Evolutionary conservation across 2,113 vertebrate genomes (phyloP).

Genomic region (Rafetus swinhoei): DNA sequence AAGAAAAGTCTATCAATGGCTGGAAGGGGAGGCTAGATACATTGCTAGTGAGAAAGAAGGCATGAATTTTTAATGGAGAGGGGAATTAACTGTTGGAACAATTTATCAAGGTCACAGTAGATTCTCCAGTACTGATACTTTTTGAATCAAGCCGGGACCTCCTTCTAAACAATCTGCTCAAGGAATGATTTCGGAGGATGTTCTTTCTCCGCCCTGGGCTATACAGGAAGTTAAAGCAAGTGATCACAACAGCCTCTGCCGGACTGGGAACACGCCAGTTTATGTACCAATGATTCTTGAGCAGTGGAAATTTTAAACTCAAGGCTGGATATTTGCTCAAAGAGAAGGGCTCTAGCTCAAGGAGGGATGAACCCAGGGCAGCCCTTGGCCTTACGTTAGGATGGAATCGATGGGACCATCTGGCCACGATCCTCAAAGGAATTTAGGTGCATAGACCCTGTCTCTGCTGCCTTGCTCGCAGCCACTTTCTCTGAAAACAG

Average conservation of each 20-base stretch:
- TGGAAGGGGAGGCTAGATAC: no score
- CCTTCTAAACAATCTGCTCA: no score
- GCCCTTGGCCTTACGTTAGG: rapidly evolving
- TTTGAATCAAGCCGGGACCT: no score
- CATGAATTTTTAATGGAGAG: no score
- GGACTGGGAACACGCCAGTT: no score
- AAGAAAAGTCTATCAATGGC: no score
- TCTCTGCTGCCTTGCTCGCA: no score
- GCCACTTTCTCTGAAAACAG: no score
- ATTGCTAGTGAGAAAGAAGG: no score
- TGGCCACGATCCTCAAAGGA: neutral
- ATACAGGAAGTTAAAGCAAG: neutral
- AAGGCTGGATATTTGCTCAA: neutral
- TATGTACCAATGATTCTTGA: neutral
- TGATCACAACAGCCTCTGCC: neutral
- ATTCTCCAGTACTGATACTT: no score
- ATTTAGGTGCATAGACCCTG: no score
- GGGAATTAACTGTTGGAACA: neutral
- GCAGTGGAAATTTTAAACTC: neutral
- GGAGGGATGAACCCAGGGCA: neutral
- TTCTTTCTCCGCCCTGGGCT: no score
- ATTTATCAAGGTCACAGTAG: neutral
- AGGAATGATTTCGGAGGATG: neutral
- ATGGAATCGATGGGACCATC: neutral
- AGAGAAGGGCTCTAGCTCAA: neutral